Evolutionary conservation across 2,797 vertebrate genomes (phyloP), one percentile per base, ranked within the genome.

Genomic region (Dendrocincla fuliginosa): DNA sequence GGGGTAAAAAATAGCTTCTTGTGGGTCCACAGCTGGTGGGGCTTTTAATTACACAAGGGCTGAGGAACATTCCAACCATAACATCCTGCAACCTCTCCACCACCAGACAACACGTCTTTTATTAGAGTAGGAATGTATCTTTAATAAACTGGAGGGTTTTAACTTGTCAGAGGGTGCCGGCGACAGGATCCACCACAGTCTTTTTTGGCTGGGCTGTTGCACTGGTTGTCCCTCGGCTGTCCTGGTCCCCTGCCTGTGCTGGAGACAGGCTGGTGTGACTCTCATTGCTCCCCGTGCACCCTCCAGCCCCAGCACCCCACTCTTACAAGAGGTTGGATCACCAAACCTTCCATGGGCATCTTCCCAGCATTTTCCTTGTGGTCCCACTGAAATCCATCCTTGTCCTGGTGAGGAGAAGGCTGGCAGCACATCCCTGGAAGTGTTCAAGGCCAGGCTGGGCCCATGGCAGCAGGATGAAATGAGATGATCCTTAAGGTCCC

Each of bases 21-120:
- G 6, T 55, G 23, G 80, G 60, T 57, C 67, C 84, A 60, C 94
- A 97, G 94, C 95, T 93, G 94, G 64, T 77, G 93, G 68, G 90
- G 61, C 81, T 92, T 86, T 77, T 46, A 84, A 76, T 87, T 35
- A 71, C 91, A 90, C 86, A 52, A 63, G 86, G 44, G 92, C 93
- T 2, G 0, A 93, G 90, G 90, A 77, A 74, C 94, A 96, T 97
- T 95, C 95, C 96, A 94, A 92, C 87, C 95, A 94, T 92, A 96
- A 95, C 96, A 95, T 96, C 95, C 95, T 85, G 94, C 93, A 87
- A 94, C 81, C 93, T 92, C 85, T 59, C 83, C 0, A 20, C 95
- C 90, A 93, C 90, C 94, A 93, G 93, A 96, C 95, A 96, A 57
- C 15, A 1, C 5, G 5, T 1, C 81, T 96, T 90, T 96, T 83